Percentiles rank a stretch among this genome's conserved stretches.
Conservation (phyloP, 2,113 vertebrate species). For the Prunella himalayana region DNA sequence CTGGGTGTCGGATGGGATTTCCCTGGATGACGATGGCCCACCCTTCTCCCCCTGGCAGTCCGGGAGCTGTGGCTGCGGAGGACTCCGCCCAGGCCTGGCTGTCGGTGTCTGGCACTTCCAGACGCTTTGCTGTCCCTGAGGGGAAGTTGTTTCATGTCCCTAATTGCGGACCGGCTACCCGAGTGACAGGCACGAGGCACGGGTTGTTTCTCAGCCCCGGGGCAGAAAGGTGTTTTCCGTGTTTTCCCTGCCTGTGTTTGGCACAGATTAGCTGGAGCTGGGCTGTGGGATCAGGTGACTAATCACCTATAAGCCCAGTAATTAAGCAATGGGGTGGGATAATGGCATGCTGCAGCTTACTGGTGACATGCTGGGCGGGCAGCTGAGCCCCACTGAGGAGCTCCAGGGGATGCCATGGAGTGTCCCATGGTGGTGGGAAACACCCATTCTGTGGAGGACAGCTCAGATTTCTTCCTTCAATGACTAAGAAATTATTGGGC, state of each 20-base stretch:
- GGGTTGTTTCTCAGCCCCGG: neutral
- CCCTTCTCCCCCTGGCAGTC: neutral
- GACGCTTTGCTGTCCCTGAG: neutral
- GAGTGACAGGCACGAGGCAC: neutral
- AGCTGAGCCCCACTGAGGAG: neutral
- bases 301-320: conserved; percentile 12
- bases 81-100: fast-evolving
- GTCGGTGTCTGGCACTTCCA: neutral
- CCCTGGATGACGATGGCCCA: fast-evolving
- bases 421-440: fast-evolving
- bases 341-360: neutral
- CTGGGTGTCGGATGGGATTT: fast-evolving
- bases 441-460: neutral
- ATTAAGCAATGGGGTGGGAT: neutral
- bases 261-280: neutral
- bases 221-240: neutral
- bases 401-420: neutral
- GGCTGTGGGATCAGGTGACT: conserved; percentile 3
- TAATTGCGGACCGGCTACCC: neutral
- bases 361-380: neutral
- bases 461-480: fast-evolving
- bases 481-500: neutral
- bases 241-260: neutral
- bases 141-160: neutral
- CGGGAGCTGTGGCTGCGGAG: neutral